Evolutionary conservation across 2,888 invertebrate species (phyloP).

Genomic region (Gastrophysa polygoni): DNA sequence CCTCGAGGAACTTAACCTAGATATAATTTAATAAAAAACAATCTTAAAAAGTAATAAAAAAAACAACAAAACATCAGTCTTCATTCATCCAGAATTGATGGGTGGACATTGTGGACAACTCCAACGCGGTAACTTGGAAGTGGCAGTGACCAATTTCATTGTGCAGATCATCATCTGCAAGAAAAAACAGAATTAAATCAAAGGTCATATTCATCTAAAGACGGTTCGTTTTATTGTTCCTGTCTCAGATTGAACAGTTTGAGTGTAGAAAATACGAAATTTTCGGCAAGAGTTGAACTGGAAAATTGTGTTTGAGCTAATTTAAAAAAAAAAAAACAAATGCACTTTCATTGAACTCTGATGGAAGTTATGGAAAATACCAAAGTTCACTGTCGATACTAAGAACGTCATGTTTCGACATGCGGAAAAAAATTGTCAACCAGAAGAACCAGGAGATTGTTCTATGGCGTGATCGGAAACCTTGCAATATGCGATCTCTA

Average conservation of each 20-base stretch:
- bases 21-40: conserved; percentile 59
- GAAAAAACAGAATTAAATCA: too few relatives aligned
- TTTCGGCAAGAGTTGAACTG: too few relatives aligned
- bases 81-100: conserved; percentile 56
- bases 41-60: conserved; percentile 56
- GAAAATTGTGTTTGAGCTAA: too few relatives aligned
- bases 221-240: too few relatives aligned
- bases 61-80: conserved; percentile 60
- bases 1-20: conserved; percentile 56
- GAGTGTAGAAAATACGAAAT: too few relatives aligned
- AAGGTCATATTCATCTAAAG: too few relatives aligned
- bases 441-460: conserved; percentile 39
- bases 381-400: too few relatives aligned
- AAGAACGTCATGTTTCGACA: too few relatives aligned
- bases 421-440: conserved; percentile 28
- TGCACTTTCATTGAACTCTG: too few relatives aligned
- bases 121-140: conserved; percentile 58
- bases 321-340: too few relatives aligned
- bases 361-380: too few relatives aligned
- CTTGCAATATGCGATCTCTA: conserved; percentile 37
- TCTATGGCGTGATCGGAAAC: conserved; percentile 42
- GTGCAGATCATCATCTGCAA: conserved; percentile 48
- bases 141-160: conserved; percentile 54
- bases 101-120: conserved; percentile 53
- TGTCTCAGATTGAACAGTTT: too few relatives aligned